Percentiles rank a stretch among this genome's conserved stretches.
Conservation (phyloP, 2,113 vertebrate genomes). For the Mesocricetus auratus region DNA sequence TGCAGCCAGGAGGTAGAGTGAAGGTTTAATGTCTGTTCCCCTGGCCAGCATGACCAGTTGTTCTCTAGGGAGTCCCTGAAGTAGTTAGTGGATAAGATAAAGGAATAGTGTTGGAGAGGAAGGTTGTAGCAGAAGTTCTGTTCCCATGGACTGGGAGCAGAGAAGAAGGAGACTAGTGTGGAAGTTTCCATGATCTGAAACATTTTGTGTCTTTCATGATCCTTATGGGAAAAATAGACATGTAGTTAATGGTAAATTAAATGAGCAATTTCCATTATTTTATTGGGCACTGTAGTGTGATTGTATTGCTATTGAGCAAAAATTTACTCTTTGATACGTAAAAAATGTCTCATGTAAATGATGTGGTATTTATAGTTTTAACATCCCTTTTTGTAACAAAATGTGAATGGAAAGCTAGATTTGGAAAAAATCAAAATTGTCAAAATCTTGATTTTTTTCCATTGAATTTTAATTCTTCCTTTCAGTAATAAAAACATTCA, state of each 20-base stretch:
- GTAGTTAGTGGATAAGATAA: background rate
- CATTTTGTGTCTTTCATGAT: slow-evolving; percentile 78
- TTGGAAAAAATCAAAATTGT: background rate
- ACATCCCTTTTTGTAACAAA: slow-evolving; percentile 26
- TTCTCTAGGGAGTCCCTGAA: background rate
- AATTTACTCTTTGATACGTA: slow-evolving; percentile 64
- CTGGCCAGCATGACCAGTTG: background rate
- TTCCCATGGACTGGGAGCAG: background rate
- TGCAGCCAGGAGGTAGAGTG: background rate
- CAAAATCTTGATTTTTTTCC: background rate
- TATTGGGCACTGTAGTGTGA: slow-evolving; percentile 59
- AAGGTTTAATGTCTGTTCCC: background rate
- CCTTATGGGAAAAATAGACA: slow-evolving; percentile 70
- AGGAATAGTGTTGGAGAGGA: background rate
- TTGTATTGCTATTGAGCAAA: slow-evolving; percentile 53
- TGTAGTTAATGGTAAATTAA: slow-evolving; percentile 75
- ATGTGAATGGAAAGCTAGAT: background rate
- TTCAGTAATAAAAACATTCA: slow-evolving; percentile 23
- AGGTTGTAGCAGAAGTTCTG: background rate
- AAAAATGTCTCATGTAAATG: slow-evolving; percentile 29
- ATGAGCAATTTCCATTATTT: slow-evolving; percentile 58
- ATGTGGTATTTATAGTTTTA: background rate
- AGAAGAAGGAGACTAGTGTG: slow-evolving; percentile 75
- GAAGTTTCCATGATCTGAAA: slow-evolving; percentile 52
- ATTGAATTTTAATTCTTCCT: background rate